Evolutionary conservation across 2,888 invertebrate genomes (phyloP), one percentile per base, ranked within the genome.

Genomic region (Argyresthia albistria): DNA sequence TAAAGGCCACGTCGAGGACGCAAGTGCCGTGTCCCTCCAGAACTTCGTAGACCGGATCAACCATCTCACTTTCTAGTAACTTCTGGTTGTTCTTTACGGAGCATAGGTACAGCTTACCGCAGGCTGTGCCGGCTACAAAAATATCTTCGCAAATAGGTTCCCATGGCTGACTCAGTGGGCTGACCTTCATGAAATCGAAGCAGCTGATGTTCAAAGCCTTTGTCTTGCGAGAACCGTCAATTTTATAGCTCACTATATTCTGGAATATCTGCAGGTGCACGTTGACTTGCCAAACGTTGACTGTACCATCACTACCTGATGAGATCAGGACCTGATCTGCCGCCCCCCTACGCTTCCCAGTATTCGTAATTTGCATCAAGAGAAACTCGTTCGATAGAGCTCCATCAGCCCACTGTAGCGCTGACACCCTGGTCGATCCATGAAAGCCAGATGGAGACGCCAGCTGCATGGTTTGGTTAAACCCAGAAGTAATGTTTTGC

Each of bases 251-350:
- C 0, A 75, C 58, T 0, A 86, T 65, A 9, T 65, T 73, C 35
- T 81, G 76, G 43, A 86, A 82, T 0, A 73, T 61, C 48, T 73
- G 74, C 1, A 59, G 53, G 50, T 66, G 69, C 0, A 67, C 61
- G 47, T 86, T 84, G 0, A 80, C 82, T 58, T 76, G 78, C 83
- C 84, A 86, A 0, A 75, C 69, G 57, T 76, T 79, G 0, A 86
- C 25, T 0, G 72, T 72, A 0, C 84, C 69, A n/a, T 77, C 76
- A 14, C 70, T 64, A 0, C 71, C 76, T 0, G 71, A 62, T 0
- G 76, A 73, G 0, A 78, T 57, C 0, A 80, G 52, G 0, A 76
- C 61, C 51, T 83, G 80, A 14, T 86, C 86, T 0, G 82, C 60
- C 0, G 80, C 77, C 0, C 72, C 70, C 0, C 84, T 69, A 1